Evolutionary conservation across 1,140 invertebrate species (phyloP).

Genomic region (Apocrypta bakeri): DNA sequence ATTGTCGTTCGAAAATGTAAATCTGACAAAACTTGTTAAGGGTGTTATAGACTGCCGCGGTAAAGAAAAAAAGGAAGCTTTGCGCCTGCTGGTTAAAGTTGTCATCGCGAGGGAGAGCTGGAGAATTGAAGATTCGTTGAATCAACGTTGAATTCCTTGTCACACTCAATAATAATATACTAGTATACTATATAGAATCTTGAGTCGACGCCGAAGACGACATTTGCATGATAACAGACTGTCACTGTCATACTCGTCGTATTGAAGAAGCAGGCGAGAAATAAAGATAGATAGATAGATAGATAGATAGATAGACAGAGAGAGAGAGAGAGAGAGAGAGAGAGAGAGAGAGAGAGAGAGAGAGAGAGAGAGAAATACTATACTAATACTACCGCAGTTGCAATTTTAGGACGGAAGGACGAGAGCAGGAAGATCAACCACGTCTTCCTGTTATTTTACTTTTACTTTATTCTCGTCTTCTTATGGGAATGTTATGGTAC

Average conservation of each 20-base stretch:
- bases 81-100: not conserved
- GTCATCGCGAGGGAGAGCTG: not conserved
- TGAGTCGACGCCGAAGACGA: slow-evolving; percentile 28
- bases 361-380: not conserved
- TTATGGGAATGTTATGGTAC: not conserved
- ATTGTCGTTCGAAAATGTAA: not conserved
- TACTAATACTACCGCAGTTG: no score
- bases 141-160: not conserved
- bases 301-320: no score
- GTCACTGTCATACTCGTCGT: slow-evolving; percentile 45
- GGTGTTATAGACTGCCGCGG: not conserved
- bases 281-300: no score
- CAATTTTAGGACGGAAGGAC: slow-evolving; percentile 8
- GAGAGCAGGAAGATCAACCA: not conserved
- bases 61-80: not conserved
- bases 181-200: not conserved
- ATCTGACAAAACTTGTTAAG: not conserved
- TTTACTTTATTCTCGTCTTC: not conserved
- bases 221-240: slow-evolving; percentile 56
- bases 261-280: not conserved
- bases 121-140: not conserved
- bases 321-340: no score
- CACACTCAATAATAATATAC: slow-evolving; percentile 9
- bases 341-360: no score
- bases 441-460: no score